Percentiles rank a stretch among this genome's conserved stretches.
These are phyloP conservation scores for Drosophila lowei DNA, from an alignment of 1,140 invertebrate genomes.

Conservation along the genomic window DNA sequence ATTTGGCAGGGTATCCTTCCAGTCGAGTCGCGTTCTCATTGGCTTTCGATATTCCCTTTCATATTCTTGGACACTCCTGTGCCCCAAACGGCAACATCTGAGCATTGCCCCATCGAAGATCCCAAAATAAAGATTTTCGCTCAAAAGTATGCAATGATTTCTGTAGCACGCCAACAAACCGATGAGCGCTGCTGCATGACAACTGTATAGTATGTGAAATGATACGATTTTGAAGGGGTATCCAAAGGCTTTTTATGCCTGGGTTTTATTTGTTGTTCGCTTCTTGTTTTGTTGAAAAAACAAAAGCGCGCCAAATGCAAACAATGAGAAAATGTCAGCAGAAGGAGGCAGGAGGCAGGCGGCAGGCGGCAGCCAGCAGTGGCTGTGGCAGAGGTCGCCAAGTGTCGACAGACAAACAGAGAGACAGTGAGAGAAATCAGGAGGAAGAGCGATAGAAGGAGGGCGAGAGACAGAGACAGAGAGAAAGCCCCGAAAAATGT, in stretches of 20 bases:
- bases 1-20: too few species aligned
- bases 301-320: conserved; percentile 74
- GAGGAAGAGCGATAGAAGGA: neutral
- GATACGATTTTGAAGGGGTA: too few species aligned
- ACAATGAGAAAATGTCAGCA: conserved; percentile 78
- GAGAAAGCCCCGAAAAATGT: conserved; percentile 49
- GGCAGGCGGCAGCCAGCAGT: conserved; percentile 29
- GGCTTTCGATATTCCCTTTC: too few species aligned
- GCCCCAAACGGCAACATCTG: too few species aligned
- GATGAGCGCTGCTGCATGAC: too few species aligned
- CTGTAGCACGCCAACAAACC: too few species aligned
- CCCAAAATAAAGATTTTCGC: too few species aligned
- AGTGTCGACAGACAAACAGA: conserved; percentile 65
- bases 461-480: neutral
- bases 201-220: too few species aligned
- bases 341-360: conserved; percentile 33
- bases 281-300: conserved; percentile 48
- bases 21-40: too few species aligned
- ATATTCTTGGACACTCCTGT: too few species aligned
- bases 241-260: neutral
- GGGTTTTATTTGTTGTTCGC: conserved; percentile 5
- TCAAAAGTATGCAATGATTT: too few species aligned
- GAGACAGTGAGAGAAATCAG: conserved; percentile 11
- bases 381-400: conserved; percentile 61
- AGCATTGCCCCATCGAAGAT: too few species aligned